Evolutionary conservation across 2,888 invertebrate species (phyloP), one percentile per base, ranked within the genome.

Genomic region (Ectemnius cavifrons): DNA sequence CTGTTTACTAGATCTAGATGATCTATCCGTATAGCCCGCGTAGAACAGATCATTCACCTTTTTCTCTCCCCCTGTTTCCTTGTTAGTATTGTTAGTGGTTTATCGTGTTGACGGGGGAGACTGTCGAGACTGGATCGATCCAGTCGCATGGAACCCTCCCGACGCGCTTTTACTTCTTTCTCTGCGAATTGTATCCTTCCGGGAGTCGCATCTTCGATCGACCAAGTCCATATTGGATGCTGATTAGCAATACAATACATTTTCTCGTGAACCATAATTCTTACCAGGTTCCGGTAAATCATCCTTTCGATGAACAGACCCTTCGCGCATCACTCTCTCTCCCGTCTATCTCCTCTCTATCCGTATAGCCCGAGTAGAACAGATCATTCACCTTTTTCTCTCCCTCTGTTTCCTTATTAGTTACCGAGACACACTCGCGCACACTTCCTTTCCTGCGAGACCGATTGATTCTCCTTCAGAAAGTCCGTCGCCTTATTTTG

Each of bases 291-390:
- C 37, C 37, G 11, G 37, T 37, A 8, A 37, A 37, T 37, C 37
- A 37, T 37, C 37, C 37, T 37, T 37, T 37, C 27, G 14, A 46
- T 37, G 69, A 52, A 45, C 20, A 18, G 56, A 67, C 52, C 46
- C n/a, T n/a, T 52, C 68, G 63, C 20, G 57, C 67, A 60, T 18
- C 57, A 67, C n/a, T n/a, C n/a, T n/a, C 68, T 59, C 28, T 73
- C 60, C 73, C 70, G 65, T 80, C 71, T 74, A 67, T 49, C 65
- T 72, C 79, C 69, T 73, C 28, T 75, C 75, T 79, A 75, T 70
- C 69, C 70, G 71, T 69, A 72, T 75, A 63, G 72, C 67, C 46
- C 67, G 63, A 65, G 74, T 57, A 14, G 5, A 52, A 52, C 14
- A 52, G 52, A 52, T 52, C 52, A 16, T 52, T 52, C n/a, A 52